Evolutionary conservation across 2,797 vertebrate species (phyloP), one percentile per base, ranked within the genome.

Genomic region (Harpagifer antarcticus): DNA sequence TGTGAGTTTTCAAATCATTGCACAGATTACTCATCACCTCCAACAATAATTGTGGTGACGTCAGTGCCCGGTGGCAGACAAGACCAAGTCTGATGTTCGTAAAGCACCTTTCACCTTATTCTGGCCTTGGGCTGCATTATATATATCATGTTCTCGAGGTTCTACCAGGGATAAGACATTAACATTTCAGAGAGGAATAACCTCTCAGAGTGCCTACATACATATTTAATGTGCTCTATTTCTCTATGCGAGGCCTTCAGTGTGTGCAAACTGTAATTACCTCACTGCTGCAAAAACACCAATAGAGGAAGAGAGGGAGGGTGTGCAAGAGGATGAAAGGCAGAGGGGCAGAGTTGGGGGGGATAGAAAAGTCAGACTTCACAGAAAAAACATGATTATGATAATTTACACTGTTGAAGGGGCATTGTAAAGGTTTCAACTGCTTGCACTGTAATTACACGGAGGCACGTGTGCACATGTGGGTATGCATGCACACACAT

Each of bases 121-220:
- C 47, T 52, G 67, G 68, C 84, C 74, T 5, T 0, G 64, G 68
- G 76, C 72, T 68, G 31, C 40, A 64, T 45, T 59, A 75, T 66
- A 56, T 73, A 53, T 83, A 70, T 81, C 79, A 47, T 84, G 81
- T 87, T 81, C 85, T 77, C 65, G 5, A 74, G 75, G 79, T 85
- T 78, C 79, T 70, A 79, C 71, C 62, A 53, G 63, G 65, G 70
- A 82, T 68, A 63, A 82, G 27, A 79, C 85, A 93, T 94, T 83
- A 92, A 93, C 84, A 67, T 93, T 94, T 92, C 84, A 94, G 84
- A 49, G 71, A 88, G 91, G 87, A 93, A 93, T 93, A 93, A 94
- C 90, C 91, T 93, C 88, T 90, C 88, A 71, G 86, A 93, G 86
- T 81, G 85, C 76, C 70, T 53, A 57, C 70, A 90, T 95, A 88